Conservation (phyloP, 2,113 vertebrate genomes). For the Eulemur rufifrons region DNA sequence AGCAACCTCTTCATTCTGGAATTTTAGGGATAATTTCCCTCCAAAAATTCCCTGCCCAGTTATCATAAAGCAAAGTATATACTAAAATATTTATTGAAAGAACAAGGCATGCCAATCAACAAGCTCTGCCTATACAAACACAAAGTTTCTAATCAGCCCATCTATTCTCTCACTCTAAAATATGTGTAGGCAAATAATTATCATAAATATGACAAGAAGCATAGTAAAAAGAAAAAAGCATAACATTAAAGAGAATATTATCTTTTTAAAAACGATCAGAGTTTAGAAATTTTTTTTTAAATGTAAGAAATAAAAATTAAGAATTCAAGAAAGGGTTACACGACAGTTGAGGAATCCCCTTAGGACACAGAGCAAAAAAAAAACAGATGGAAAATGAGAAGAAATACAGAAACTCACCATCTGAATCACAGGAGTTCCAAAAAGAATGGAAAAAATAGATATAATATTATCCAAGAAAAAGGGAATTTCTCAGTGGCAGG, state of each 20-base stretch:
- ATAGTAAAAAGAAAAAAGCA: background rate
- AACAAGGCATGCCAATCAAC: background rate
- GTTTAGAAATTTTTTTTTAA: background rate
- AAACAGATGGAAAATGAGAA: background rate
- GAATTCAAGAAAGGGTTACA: background rate
- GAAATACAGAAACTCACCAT: background rate
- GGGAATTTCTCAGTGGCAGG: background rate
- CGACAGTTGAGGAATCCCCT: background rate
- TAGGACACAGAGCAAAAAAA: background rate
- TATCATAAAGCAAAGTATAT: background rate
- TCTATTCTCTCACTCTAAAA: slow-evolving; percentile 22
- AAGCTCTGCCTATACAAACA: background rate
- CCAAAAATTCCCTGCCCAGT: background rate
- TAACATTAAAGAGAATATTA: background rate
- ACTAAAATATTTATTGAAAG: background rate
- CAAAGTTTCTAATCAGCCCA: slow-evolving; percentile 13
- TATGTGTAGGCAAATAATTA: background rate
- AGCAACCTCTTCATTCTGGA: background rate
- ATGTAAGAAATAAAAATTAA: background rate
- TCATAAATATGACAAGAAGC: background rate
- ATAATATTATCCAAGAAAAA: background rate
- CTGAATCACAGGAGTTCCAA: background rate
- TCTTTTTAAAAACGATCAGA: background rate
- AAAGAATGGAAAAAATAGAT: background rate
- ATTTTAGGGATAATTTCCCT: background rate